Base-by-base conservation (phyloP, 2,113 vertebrate species). In the Picathartes gymnocephalus region DNA sequence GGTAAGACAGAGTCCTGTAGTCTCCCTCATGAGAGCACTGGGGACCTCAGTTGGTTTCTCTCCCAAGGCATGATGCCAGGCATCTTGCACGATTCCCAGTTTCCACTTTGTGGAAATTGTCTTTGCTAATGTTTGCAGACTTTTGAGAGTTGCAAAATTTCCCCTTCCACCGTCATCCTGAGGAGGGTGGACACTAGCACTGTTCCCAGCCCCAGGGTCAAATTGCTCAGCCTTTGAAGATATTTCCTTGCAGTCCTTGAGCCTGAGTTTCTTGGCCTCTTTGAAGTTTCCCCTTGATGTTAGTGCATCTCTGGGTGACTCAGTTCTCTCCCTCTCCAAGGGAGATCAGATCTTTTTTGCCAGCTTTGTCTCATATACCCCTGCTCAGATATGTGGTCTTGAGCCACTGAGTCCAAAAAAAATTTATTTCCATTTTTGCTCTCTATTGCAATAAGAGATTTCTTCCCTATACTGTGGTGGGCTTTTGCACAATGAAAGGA, bases 281-380 rank as follows among this genome's bases (percentile, higher is more conserved):
- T 96, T 97, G 96, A 93, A 92, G 95, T 95, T 92, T 96, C 80
- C 81, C 82, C 92, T 90, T 94, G 92, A 96, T 94, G 94, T 96
- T 76, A 61, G 74, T 54, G 50, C 3, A 9, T 80, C 89, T 90
- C 76, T 86, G 85, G 44, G 65, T 95, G 93, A 96, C 92, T 94
- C 92, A 94, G 51, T 65, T 92, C 82, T 53, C 74, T 96, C 64
- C 45, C 37, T 95, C 65, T 86, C 80, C 0, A 2, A 90, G 61
- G 2, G 2, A 94, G 94, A 91, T 96, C 79, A 71, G 86, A 93
- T 83, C 91, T 94, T 92, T 77, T 93, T 96, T 96, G 91, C 45
- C 35, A 5, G 39, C 89, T 91, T 93, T 93, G 83, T 89, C 61
- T 81, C 56, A 69, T 4, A 0, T n/a, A 57, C 72, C 64, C 22